Conservation (phyloP, 1,140 invertebrate genomes). For the Atta texana region DNA sequence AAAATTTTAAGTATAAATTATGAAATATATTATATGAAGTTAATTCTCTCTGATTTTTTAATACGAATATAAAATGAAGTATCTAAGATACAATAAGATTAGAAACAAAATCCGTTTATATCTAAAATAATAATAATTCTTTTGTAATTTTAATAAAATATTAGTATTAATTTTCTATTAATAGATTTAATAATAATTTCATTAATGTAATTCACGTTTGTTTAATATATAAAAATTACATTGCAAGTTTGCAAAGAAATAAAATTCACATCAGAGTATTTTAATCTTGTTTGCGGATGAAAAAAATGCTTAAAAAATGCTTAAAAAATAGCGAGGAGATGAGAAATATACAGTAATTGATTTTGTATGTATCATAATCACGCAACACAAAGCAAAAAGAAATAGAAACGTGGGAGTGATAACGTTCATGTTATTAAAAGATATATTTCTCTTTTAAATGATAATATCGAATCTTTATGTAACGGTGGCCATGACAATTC, state of each 20-base stretch:
- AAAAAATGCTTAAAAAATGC: background rate
- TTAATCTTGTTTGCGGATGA: background rate
- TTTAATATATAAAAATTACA: conserved; percentile 12
- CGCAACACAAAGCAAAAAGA: background rate
- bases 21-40: too few relatives aligned
- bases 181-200: conserved; percentile 2
- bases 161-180: background rate
- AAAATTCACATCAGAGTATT: background rate
- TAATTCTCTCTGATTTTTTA: conserved; percentile 7
- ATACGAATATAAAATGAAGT: background rate
- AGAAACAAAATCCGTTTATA: too few relatives aligned
- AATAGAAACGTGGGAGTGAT: conserved; percentile 27
- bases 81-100: background rate
- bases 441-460: conserved; percentile 21
- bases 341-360: background rate
- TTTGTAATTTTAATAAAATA: conserved; percentile 4
- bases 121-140: background rate
- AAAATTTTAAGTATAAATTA: background rate
- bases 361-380: conserved; percentile 10
- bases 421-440: conserved; percentile 41
- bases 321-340: conserved; percentile 8
- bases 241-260: conserved; percentile 4
- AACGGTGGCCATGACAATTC: conserved; percentile 43
- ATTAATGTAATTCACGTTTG: background rate
- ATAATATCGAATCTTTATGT: conserved; percentile 64